phyloP scores from a whole-genome alignment of 2,888 invertebrate species.

The Ophion obscuratus region DNA sequence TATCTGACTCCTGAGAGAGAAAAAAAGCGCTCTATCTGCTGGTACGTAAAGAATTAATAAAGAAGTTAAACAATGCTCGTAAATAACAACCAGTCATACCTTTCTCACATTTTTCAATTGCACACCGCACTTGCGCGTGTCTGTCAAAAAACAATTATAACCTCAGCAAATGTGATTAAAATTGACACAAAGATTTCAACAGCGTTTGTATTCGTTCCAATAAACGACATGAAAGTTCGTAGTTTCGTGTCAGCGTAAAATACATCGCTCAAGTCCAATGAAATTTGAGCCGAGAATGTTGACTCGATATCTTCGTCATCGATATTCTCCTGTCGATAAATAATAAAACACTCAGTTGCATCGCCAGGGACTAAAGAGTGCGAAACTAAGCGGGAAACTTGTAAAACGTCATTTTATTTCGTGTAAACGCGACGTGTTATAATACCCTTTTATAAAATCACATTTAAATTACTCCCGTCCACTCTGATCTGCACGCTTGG shows the following conservation, averaged over 20 bases:
- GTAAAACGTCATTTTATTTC: neutral
- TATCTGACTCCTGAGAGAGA: neutral
- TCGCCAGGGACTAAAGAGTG: neutral
- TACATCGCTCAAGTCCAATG: neutral
- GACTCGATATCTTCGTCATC: neutral
- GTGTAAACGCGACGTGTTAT: neutral
- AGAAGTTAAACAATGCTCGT: neutral
- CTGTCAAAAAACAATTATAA: constrained; percentile 37
- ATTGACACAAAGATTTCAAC: neutral
- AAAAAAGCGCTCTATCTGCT: neutral
- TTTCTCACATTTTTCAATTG: neutral
- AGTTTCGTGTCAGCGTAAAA: constrained; percentile 6
- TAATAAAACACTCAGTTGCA: neutral
- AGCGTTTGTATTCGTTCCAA: neutral
- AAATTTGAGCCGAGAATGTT: neutral
- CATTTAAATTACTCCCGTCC: neutral
- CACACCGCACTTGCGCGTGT: constrained; percentile 4
- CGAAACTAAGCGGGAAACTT: neutral
- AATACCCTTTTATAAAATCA: neutral
- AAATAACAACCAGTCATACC: neutral
- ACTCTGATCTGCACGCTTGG: neutral
- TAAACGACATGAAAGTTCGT: neutral
- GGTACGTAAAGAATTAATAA: neutral
- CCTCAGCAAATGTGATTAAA: constrained; percentile 35
- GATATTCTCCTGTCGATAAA: neutral